Conservation (phyloP, 2,888 invertebrate species). For the Dinocampus coccinellae region DNA sequence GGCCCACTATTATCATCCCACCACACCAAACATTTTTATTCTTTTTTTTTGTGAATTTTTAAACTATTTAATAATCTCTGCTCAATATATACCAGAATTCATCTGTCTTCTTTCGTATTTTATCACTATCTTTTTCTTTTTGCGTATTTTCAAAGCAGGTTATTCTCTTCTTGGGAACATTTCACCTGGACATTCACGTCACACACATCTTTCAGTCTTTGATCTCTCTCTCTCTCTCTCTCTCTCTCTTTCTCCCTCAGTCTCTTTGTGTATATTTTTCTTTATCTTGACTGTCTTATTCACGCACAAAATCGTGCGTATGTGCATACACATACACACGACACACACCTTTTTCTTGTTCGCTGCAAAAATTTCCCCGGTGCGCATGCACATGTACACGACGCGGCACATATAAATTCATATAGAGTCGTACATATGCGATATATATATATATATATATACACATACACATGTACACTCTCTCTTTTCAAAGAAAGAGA, state of each 20-base stretch:
- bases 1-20: neutral
- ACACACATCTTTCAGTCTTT: too few species aligned
- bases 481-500: slow-evolving; percentile 32
- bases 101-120: neutral
- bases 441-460: neutral
- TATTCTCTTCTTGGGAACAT: slow-evolving; percentile 5
- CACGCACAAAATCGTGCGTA: neutral
- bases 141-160: slow-evolving; percentile 1
- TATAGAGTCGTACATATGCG: too few species aligned
- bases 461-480: slow-evolving; percentile 3
- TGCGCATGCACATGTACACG: neutral
- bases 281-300: neutral
- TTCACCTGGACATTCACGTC: slow-evolving; percentile 36
- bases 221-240: neutral
- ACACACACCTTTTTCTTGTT: neutral
- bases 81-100: neutral
- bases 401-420: too few species aligned
- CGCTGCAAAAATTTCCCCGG: neutral
- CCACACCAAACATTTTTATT: neutral
- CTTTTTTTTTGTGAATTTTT: neutral
- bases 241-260: neutral
- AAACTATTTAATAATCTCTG: neutral
- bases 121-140: neutral
- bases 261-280: neutral
- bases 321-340: neutral